Evolutionary conservation across 2,888 invertebrate genomes (phyloP).

Genomic region (Toxonevra muliebris): DNA sequence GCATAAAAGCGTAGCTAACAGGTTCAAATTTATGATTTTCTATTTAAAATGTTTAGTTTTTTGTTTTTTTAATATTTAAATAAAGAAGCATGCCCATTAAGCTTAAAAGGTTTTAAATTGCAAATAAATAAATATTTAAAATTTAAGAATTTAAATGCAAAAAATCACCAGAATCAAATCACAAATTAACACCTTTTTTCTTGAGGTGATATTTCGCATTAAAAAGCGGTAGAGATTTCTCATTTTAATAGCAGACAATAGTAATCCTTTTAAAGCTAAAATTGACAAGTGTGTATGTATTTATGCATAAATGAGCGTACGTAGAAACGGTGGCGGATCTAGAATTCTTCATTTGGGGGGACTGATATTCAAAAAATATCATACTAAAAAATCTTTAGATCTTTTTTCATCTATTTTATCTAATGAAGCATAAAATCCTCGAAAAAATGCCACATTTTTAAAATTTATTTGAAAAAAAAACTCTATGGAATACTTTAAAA

Average conservation of each 20-base stretch:
- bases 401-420: too few relatives aligned
- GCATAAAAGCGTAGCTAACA: conserved; percentile 23
- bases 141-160: not conserved
- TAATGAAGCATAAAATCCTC: too few relatives aligned
- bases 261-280: conserved; percentile 6
- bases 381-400: too few relatives aligned
- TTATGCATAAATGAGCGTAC: too few relatives aligned
- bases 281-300: conserved; percentile 17
- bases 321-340: not conserved
- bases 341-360: too few relatives aligned
- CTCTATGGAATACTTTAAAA: too few relatives aligned
- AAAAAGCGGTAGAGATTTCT: not conserved
- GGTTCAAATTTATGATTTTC: conserved; percentile 10
- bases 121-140: conserved; percentile 3
- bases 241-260: conserved; percentile 9
- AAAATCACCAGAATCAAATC: not conserved
- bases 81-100: conserved; percentile 10
- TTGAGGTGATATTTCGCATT: not conserved
- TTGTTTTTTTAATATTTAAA: too few relatives aligned
- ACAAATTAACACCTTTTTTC: not conserved
- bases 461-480: too few relatives aligned
- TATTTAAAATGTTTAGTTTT: not conserved
- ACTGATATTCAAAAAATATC: too few relatives aligned
- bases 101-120: conserved; percentile 13
- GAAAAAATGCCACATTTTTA: too few relatives aligned